Evolutionary conservation across 1,140 invertebrate species (phyloP).

Genomic region (Drosophila prosaltans): DNA sequence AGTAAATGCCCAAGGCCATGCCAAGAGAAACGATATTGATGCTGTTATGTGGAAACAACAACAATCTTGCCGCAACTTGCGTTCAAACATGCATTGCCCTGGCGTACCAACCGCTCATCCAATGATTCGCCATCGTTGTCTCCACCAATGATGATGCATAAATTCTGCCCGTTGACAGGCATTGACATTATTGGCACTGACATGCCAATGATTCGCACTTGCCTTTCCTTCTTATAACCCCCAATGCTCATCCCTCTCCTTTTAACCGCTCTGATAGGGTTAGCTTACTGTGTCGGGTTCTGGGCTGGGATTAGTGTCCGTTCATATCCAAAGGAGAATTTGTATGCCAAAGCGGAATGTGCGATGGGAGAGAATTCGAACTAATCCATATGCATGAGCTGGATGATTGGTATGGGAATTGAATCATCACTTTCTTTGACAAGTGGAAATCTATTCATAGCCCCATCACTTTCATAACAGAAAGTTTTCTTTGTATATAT

Average conservation of each 20-base stretch:
- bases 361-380: background rate
- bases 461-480: background rate
- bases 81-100: slow-evolving; percentile 17
- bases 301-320: background rate
- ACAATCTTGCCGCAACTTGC: slow-evolving; percentile 24
- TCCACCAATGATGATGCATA: slow-evolving; percentile 19
- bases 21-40: slow-evolving; percentile 12
- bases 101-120: background rate
- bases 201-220: slow-evolving; percentile 34
- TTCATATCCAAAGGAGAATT: slow-evolving; percentile 6
- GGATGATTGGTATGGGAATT: slow-evolving; percentile 9
- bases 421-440: background rate
- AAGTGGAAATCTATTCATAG: background rate
- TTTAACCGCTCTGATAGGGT: background rate
- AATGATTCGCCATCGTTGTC: background rate
- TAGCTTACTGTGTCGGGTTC: background rate
- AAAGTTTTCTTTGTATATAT: background rate
- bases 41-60: slow-evolving; percentile 9
- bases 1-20: slow-evolving; percentile 2
- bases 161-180: slow-evolving; percentile 22
- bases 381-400: slow-evolving; percentile 11
- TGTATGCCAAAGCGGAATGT: background rate
- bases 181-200: slow-evolving; percentile 23
- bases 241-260: background rate
- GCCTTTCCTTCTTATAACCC: background rate